Evolutionary conservation across 2,797 vertebrate genomes (phyloP).

Genomic region (Chanos chanos): DNA sequence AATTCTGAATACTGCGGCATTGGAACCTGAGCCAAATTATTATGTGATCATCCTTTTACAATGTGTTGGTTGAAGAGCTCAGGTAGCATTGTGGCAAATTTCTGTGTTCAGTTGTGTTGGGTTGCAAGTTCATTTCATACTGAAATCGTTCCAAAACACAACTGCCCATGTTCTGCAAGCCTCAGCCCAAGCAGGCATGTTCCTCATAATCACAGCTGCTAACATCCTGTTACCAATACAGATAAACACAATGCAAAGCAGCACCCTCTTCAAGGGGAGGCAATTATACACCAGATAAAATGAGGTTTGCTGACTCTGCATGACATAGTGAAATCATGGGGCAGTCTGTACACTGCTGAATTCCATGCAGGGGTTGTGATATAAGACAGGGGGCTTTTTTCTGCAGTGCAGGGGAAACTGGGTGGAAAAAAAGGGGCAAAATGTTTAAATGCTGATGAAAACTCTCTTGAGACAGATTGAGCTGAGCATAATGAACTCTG

Average conservation of each 20-base stretch:
- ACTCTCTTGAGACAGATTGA: constrained; percentile 6
- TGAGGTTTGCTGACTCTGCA: too few species aligned
- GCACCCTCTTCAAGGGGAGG: too few species aligned
- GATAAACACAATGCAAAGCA: too few species aligned
- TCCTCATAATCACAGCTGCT: constrained; percentile 19
- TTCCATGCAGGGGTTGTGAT: too few species aligned
- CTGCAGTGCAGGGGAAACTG: constrained; percentile 7
- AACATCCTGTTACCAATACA: constrained; percentile 9
- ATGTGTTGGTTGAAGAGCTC: constrained; percentile 8
- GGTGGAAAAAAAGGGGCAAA: too few species aligned
- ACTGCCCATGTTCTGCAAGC: constrained; percentile 15
- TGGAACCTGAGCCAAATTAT: constrained; percentile 37
- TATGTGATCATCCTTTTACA: constrained; percentile 31
- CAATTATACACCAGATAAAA: too few species aligned
- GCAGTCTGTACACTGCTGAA: too few species aligned
- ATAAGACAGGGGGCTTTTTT: background rate
- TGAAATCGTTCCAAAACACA: too few species aligned
- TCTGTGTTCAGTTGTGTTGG: too few species aligned
- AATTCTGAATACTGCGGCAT: constrained; percentile 22
- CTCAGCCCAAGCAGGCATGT: background rate
- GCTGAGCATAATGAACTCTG: constrained; percentile 9
- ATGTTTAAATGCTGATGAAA: constrained; percentile 10
- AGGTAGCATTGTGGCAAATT: too few species aligned
- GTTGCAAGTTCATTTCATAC: too few species aligned
- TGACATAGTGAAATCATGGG: too few species aligned